Evolutionary conservation across 2,797 vertebrate genomes (phyloP), one percentile per base, ranked within the genome.

Genomic region (Myripristis murdjan): DNA sequence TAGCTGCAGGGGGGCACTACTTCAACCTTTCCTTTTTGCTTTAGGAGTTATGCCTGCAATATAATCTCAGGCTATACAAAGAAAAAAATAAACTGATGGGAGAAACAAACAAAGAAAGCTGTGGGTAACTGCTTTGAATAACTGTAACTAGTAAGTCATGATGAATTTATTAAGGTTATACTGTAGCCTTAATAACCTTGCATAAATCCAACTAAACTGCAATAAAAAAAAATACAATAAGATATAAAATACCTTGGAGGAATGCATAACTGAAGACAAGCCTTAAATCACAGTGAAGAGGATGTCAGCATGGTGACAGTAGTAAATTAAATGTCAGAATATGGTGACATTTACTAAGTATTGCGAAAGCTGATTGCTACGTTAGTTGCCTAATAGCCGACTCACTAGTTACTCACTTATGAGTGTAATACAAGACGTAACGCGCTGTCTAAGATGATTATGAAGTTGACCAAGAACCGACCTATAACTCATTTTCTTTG

Each of bases 401-500:
- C 26, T 2, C 26, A 28, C 26, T 2, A 28, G 26, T 28, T 6
- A 2, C 6, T 28, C 26, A 28, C 26, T 28, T 28, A 28, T 2
- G 26, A 28, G 6, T 18, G 24, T 14, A 53, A 77, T 44, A 53
- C 23, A 52, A 60, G 20, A 15, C 9, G 31, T 35, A 44, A n/a
- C n/a, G n/a, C n/a, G n/a, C n/a, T n/a, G n/a, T n/a, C n/a, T n/a
- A n/a, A n/a, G n/a, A n/a, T n/a, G n/a, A n/a, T n/a, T 39, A 23
- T 35, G 6, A 28, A 3, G 7, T 28, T 37, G 44, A 74, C 37
- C 35, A 58, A 48, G 66, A 53, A 64, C 35, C 75, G 24, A 44
- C 24, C 4, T 56, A 55, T 52, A 54, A 46, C 33, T 49, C 6
- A 74, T 70, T 70, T 69, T 26, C 15, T 15, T 41, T 16, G 52